phyloP scores from a whole-genome alignment of 2,113 vertebrate genomes.

The Ramphastos sulfuratus region DNA sequence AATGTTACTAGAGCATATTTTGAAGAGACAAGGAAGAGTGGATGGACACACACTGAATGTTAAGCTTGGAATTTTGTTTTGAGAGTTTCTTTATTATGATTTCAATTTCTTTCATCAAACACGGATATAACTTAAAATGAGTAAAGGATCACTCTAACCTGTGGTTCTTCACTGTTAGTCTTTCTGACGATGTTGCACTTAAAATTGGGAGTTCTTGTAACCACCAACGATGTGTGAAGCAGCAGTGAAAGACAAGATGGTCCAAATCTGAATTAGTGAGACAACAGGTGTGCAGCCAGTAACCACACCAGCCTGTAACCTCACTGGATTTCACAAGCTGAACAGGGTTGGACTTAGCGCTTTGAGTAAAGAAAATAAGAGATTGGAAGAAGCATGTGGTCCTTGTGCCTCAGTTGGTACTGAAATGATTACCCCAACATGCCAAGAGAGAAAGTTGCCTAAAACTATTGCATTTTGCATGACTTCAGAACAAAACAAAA shows the following conservation, averaged over 20 bases:
- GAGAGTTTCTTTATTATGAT: not conserved
- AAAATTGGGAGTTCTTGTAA: not conserved
- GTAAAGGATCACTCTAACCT: not conserved
- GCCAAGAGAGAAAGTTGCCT: not conserved
- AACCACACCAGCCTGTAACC: constrained; percentile 28
- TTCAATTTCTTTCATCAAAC: not conserved
- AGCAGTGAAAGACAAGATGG: constrained; percentile 13
- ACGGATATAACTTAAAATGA: not conserved
- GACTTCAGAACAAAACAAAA: not conserved
- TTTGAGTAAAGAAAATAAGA: not conserved
- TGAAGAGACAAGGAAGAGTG: not conserved
- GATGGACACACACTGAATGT: not conserved
- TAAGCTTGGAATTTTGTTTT: constrained; percentile 11
- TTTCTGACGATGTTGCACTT: constrained; percentile 5
- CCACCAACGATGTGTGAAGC: not conserved
- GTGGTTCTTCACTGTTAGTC: not conserved
- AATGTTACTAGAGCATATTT: not conserved
- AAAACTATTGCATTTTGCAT: not conserved
- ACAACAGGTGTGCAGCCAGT: constrained; percentile 34
- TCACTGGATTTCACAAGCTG: constrained; percentile 63
- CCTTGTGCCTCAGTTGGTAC: not conserved
- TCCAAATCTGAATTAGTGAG: constrained; percentile 14
- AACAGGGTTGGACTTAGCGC: constrained; percentile 29
- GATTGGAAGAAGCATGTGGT: not conserved
- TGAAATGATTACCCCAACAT: not conserved